Percentiles rank a stretch among this genome's conserved stretches.
Conservation (phyloP, 1,140 invertebrate genomes). For the Papilio glaucus region DNA sequence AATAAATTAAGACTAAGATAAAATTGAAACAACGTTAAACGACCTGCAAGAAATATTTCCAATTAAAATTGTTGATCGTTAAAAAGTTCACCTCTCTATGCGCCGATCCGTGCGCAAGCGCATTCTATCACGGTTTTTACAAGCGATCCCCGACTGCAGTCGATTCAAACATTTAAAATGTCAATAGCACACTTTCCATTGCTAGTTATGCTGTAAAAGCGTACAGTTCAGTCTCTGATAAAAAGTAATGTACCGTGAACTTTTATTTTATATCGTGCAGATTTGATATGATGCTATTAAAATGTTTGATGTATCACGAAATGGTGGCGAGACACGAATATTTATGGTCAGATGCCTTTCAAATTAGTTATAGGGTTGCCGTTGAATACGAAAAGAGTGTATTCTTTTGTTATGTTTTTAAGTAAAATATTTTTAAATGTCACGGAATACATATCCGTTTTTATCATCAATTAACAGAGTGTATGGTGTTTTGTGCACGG, state of each 20-base stretch:
- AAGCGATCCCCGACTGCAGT: conserved; percentile 42
- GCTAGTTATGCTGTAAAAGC: conserved; percentile 24
- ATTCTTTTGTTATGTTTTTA: neutral
- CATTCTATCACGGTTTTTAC: conserved; percentile 64
- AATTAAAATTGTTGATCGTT: conserved; percentile 25
- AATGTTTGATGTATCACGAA: conserved; percentile 36
- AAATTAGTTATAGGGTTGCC: neutral
- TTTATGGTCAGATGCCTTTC: conserved; percentile 16
- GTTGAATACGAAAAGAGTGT: neutral
- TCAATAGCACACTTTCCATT: conserved; percentile 41
- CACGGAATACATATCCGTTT: neutral
- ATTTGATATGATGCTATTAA: conserved; percentile 7
- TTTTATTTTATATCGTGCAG: neutral
- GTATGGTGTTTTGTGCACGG: too few species aligned
- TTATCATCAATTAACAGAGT: too few species aligned
- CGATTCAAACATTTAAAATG: conserved; percentile 36
- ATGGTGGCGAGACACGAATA: conserved; percentile 18
- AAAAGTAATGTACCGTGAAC: conserved; percentile 7
- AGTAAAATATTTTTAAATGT: neutral
- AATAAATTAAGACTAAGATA: too few species aligned
- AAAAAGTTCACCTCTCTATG: conserved; percentile 46
- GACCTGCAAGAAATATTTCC: neutral
- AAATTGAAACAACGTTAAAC: too few species aligned
- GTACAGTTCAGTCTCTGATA: neutral
- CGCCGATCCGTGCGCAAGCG: conserved; percentile 52